Percentiles rank a stretch among this genome's conserved stretches.
Conservation (phyloP, 2,888 invertebrate species). For the Mesoligia furuncula region DNA sequence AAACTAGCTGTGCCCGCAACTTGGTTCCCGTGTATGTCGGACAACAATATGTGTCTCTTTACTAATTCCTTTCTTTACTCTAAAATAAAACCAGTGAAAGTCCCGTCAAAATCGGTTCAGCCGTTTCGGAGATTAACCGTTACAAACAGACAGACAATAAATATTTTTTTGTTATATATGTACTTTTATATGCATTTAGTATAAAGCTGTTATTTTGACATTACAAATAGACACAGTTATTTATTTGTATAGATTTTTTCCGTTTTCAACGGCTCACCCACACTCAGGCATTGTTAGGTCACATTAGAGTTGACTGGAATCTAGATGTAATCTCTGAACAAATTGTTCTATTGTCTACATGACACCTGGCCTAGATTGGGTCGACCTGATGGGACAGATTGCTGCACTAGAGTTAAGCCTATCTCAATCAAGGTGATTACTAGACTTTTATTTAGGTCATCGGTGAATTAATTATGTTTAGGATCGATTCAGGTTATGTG, state of each 20-base stretch:
- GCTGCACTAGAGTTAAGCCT: slow-evolving; percentile 27
- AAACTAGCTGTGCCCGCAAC: no score
- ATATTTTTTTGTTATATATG: no score
- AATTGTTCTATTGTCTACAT: slow-evolving; percentile 58
- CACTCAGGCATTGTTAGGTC: slow-evolving; percentile 31
- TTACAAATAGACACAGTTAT: no score
- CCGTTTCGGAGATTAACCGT: no score
- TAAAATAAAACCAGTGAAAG: no score
- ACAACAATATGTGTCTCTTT: no score
- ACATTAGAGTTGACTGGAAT: slow-evolving; percentile 32
- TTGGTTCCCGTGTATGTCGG: no score
- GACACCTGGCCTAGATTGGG: slow-evolving; percentile 55
- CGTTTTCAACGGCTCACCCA: slow-evolving; percentile 6
- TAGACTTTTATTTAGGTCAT: slow-evolving; percentile 29
- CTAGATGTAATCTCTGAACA: slow-evolving; percentile 51
- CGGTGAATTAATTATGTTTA: slow-evolving; percentile 5
- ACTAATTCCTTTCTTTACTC: no score
- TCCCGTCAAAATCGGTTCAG: background rate
- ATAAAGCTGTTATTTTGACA: no score
- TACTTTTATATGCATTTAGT: no score
- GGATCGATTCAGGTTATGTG: background rate
- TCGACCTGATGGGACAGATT: slow-evolving; percentile 30
- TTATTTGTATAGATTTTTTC: background rate
- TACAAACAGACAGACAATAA: no score
- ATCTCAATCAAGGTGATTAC: slow-evolving; percentile 31